phyloP scores from a whole-genome alignment of 1,140 invertebrate genomes.

The Caerostris darwini region DNA sequence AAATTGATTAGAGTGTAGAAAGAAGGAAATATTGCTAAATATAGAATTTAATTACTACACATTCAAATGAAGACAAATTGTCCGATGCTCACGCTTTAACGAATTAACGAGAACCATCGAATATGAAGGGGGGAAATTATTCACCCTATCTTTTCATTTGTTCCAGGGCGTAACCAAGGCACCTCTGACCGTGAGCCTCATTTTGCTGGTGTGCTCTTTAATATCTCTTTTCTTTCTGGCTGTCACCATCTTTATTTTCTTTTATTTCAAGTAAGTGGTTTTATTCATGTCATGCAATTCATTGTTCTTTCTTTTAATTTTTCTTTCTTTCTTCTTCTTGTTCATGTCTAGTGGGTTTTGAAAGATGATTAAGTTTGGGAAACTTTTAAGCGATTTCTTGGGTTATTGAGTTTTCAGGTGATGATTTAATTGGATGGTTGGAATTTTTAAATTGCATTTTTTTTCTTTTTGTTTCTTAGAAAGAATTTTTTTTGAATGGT shows the following conservation, averaged over 20 bases:
- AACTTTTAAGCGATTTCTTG: neutral
- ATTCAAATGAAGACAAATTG: constrained; percentile 46
- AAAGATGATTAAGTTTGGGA: neutral
- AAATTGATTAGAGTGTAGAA: too few species aligned
- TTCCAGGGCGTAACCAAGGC: constrained; percentile 54
- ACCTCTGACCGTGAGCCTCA: constrained; percentile 79
- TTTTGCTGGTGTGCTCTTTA: constrained; percentile 82
- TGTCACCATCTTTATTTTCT: constrained; percentile 82
- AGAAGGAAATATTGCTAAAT: neutral
- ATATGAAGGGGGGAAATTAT: neutral
- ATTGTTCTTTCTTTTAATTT: constrained; percentile 32
- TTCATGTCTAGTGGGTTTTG: neutral
- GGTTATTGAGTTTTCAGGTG: neutral
- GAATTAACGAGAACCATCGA: neutral
- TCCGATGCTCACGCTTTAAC: neutral
- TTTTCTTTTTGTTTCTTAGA: too few species aligned
- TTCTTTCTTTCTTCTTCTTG: constrained; percentile 64
- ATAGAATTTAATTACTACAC: constrained; percentile 40
- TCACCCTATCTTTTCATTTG: neutral
- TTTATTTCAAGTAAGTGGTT: constrained; percentile 82
- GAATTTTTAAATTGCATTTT: neutral
- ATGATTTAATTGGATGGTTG: neutral
- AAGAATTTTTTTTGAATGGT: too few species aligned
- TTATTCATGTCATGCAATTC: neutral
- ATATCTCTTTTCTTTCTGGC: constrained; percentile 82